These are phyloP conservation scores for Thecocarcelia acutangulata DNA, from an alignment of 2,888 invertebrate genomes.

Conservation along the genomic window DNA sequence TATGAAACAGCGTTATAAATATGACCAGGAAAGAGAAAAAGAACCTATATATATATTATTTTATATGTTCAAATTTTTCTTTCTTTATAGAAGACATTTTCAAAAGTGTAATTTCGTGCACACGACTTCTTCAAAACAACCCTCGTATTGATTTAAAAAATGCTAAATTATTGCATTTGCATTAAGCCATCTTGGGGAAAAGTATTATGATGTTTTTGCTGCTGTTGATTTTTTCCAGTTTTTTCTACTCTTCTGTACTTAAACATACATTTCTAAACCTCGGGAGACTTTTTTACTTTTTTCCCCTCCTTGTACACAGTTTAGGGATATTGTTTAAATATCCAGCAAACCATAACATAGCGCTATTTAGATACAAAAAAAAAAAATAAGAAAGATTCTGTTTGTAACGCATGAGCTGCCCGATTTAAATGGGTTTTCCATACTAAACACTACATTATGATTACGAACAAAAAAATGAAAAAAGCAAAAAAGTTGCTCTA, in stretches of 20 bases:
- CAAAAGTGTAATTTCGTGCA: too few relatives aligned
- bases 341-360: conserved; percentile 60
- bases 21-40: too few relatives aligned
- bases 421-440: conserved; percentile 59
- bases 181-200: conserved; percentile 61
- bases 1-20: too few relatives aligned
- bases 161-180: conserved; percentile 55
- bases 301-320: conserved; percentile 45
- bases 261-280: conserved; percentile 32
- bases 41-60: too few relatives aligned
- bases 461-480: conserved; percentile 45
- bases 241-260: background rate
- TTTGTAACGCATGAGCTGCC: conserved; percentile 59
- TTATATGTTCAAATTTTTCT: too few relatives aligned
- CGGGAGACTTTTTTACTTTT: conserved; percentile 47
- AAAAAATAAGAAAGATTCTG: conserved; percentile 16
- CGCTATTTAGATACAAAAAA: conserved; percentile 27
- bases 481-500: conserved; percentile 16
- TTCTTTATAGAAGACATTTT: too few relatives aligned
- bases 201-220: conserved; percentile 26
- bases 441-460: conserved; percentile 56
- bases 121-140: background rate
- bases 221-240: background rate
- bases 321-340: conserved; percentile 65
- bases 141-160: conserved; percentile 1